Evolutionary conservation across 2,888 invertebrate genomes (phyloP), one percentile per base, ranked within the genome.

Genomic region (Caenorhabditis sp.): DNA sequence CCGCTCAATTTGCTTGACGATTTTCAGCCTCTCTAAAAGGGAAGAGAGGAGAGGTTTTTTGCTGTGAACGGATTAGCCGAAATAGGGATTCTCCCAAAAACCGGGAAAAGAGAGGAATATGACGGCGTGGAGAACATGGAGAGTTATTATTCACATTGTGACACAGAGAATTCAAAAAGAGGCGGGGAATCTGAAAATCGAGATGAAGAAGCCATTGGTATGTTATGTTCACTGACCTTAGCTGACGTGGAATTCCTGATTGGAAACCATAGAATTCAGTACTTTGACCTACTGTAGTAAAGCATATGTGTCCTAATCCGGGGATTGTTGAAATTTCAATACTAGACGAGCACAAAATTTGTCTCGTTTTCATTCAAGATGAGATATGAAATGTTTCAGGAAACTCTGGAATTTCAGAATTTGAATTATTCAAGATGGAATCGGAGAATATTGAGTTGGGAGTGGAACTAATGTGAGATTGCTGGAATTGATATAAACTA

Each of bases 41-140:
- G 16, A n/a, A 26, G 24, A 61, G 41, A 26, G n/a, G n/a, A n/a
- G n/a, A n/a, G n/a, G 22, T 47, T 19, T 66, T 31, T 5, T 66
- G 64, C 24, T 26, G 24, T 22, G n/a, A n/a, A n/a, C n/a, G 38
- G 68, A 68, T 68, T 68, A 68, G 66, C 22, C 31, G 35, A 66
- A 19, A 66, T 66, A 66, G 66, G 66, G 66, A 66, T 66, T 66
- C 66, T 14, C 66, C 28, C n/a, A 47, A 64, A 64, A 64, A 44
- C 3, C 10, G 7, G 16, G 31, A 35, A 47, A 24, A n/a, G 14
- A 41, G 35, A 35, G 3, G 22, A 35, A 19, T 7, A 8, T 47
- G 47, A 47, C 19, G 24, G 10, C 12, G 59, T 24, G 24, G 16
- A 35, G 10, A 12, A 19, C 5, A 41, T 24, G 24, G 35, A 24